Conservation (phyloP, 2,113 vertebrate species). For the Casuarius casuarius region DNA sequence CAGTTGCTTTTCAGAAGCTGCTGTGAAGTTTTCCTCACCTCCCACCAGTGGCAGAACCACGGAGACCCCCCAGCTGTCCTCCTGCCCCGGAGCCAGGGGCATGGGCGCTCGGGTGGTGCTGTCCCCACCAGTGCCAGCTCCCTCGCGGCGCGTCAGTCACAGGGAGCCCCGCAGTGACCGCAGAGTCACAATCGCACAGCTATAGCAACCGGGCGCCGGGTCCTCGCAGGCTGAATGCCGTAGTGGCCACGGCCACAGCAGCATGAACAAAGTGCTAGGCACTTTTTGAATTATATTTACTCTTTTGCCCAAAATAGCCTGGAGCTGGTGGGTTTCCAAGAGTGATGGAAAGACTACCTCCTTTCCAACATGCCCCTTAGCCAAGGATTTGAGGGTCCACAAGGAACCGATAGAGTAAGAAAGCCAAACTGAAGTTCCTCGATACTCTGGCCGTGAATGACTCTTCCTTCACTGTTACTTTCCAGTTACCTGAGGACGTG, state of each 20-base stretch:
- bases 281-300: background rate
- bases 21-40: background rate
- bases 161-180: fast-evolving
- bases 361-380: background rate
- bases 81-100: background rate
- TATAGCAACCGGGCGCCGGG: background rate
- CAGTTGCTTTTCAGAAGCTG: background rate
- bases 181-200: background rate
- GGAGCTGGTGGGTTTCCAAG: background rate
- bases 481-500: background rate
- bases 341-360: background rate
- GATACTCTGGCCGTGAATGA: background rate
- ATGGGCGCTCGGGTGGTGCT: background rate
- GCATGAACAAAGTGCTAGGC: background rate
- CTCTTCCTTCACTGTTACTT: background rate
- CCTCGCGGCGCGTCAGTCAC: background rate
- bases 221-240: no score
- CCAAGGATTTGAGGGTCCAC: background rate
- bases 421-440: background rate
- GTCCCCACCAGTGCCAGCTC: background rate
- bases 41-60: background rate
- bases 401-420: background rate
- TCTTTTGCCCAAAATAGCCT: background rate
- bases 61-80: background rate
- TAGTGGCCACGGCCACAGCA: background rate